Evolutionary conservation across 2,888 invertebrate species (phyloP).

Genomic region (Athalia rosae): DNA sequence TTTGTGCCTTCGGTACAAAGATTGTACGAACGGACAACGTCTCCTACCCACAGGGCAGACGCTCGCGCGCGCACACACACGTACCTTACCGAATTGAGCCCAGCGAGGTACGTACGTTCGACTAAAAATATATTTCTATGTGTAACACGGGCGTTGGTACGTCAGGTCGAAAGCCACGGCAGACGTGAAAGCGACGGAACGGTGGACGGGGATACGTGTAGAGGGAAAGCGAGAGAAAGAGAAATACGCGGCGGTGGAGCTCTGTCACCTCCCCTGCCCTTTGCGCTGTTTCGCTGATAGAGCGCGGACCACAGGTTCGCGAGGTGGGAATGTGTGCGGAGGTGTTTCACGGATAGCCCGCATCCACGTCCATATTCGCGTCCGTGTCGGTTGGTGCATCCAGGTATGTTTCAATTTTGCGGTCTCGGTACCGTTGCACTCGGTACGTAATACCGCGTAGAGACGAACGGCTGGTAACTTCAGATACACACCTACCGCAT

Average conservation of each 20-base stretch:
- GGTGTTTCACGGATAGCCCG: not conserved
- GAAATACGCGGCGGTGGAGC: conserved; percentile 9
- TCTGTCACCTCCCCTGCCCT: conserved; percentile 10
- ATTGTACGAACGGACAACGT: not conserved
- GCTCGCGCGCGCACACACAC: not conserved
- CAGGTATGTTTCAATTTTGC: conserved; percentile 37
- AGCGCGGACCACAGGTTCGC: conserved; percentile 19
- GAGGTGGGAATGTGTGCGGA: not conserved
- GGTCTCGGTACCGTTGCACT: conserved; percentile 36
- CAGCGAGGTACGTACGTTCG: not conserved
- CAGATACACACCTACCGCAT: conserved; percentile 29
- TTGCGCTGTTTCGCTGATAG: conserved; percentile 12
- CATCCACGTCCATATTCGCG: not conserved
- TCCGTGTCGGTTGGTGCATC: not conserved
- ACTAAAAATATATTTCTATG: not conserved
- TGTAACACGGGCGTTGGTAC: not conserved
- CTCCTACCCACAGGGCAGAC: not conserved
- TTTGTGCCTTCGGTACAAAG: conserved; percentile 4
- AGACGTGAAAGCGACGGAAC: conserved; percentile 33
- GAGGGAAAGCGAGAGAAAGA: conserved; percentile 35
- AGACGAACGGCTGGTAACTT: conserved; percentile 29
- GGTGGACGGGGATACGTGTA: conserved; percentile 31
- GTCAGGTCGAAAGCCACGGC: conserved; percentile 25
- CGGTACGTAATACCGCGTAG: conserved; percentile 26
- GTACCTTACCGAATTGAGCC: not conserved